phyloP scores from a whole-genome alignment of 2,888 invertebrate species.

The Chaitophorus viminalis region DNA sequence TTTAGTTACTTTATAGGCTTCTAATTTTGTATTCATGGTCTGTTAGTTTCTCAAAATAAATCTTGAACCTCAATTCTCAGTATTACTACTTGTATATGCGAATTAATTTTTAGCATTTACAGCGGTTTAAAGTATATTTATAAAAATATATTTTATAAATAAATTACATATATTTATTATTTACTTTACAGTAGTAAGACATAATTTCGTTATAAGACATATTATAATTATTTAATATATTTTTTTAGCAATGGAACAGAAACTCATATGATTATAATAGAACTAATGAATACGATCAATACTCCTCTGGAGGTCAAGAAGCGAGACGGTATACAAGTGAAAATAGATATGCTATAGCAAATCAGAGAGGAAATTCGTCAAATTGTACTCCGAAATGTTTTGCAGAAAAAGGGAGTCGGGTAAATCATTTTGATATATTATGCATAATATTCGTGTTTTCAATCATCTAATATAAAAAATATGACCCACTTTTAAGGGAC shows the following conservation, averaged over 20 bases:
- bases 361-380: constrained; percentile 64
- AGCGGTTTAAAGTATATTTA: too few relatives aligned
- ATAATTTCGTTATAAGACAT: too few relatives aligned
- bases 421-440: constrained; percentile 67
- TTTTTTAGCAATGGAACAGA: constrained; percentile 47
- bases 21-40: too few relatives aligned
- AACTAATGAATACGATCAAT: neutral
- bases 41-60: too few relatives aligned
- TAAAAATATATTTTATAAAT: too few relatives aligned
- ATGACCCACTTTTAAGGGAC: constrained; percentile 71
- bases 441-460: neutral
- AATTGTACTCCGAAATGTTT: constrained; percentile 84
- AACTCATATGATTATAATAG: neutral
- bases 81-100: too few relatives aligned
- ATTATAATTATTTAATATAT: neutral
- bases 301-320: constrained; percentile 35
- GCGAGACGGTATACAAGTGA: constrained; percentile 22
- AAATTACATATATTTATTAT: neutral
- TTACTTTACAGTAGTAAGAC: too few relatives aligned
- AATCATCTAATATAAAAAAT: neutral
- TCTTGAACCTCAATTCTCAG: too few relatives aligned
- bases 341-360: constrained; percentile 59
- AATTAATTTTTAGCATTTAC: too few relatives aligned
- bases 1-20: too few relatives aligned
- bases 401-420: constrained; percentile 86